Conservation (phyloP, 2,888 invertebrate species). For the Leptarthrus brevirostris region DNA sequence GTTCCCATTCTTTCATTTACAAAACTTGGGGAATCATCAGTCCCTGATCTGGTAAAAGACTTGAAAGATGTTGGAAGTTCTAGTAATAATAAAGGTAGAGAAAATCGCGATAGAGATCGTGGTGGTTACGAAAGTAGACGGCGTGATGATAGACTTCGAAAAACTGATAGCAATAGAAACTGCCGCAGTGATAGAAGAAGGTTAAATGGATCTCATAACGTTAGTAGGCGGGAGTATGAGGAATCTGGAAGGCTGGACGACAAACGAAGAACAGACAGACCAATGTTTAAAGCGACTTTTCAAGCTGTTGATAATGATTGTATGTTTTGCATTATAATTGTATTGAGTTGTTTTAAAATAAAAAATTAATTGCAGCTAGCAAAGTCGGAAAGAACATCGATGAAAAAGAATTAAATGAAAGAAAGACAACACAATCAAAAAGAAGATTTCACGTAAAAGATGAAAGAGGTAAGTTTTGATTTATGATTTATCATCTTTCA, state of each 20-base stretch:
- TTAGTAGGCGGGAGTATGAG: constrained; percentile 41
- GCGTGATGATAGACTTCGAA: constrained; percentile 40
- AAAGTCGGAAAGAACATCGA: constrained; percentile 10
- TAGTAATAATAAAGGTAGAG: constrained; percentile 18
- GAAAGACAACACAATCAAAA: background rate
- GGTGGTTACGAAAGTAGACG: constrained; percentile 40
- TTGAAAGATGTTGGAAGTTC: constrained; percentile 52
- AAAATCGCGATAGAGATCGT: constrained; percentile 32
- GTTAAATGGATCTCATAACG: constrained; percentile 8
- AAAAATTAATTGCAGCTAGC: too few relatives aligned
- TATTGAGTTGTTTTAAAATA: background rate
- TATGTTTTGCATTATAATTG: background rate
- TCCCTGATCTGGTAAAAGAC: constrained; percentile 50
- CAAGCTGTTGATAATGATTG: constrained; percentile 55
- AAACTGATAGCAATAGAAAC: constrained; percentile 29
- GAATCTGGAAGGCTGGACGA: constrained; percentile 27
- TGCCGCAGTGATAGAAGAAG: constrained; percentile 29
- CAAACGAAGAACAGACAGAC: constrained; percentile 34
- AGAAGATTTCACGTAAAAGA: constrained; percentile 9
- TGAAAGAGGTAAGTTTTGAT: constrained; percentile 31
- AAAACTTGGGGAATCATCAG: constrained; percentile 53
- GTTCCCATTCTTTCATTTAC: constrained; percentile 55
- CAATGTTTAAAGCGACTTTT: constrained; percentile 56
- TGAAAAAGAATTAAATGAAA: constrained; percentile 11
- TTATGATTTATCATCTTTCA: too few relatives aligned